A percentile compares a stretch with the other conserved stretches of the same genome.
phyloP scores from a whole-genome alignment of 2,113 vertebrate species.

The cattle (Bos taurus) region DNA sequence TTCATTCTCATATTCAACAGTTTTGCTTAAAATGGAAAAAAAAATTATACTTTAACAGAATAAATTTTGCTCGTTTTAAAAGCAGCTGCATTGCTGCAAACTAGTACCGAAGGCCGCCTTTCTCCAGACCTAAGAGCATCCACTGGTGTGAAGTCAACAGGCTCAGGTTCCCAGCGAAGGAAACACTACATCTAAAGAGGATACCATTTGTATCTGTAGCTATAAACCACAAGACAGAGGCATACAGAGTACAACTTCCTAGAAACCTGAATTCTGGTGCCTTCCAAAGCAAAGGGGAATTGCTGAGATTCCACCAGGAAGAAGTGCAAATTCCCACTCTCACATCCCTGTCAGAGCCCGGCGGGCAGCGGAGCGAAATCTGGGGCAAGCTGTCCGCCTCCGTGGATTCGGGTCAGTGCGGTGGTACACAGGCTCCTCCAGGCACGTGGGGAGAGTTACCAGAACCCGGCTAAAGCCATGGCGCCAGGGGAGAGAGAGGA shows the following conservation, averaged over 20 bases:
- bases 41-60: neutral
- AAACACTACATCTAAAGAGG: conserved; percentile 4
- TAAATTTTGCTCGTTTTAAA: neutral
- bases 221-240: neutral
- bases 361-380: neutral
- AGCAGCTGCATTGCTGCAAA: conserved; percentile 43
- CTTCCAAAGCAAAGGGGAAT: conserved; percentile 35
- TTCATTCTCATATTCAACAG: conserved; percentile 48
- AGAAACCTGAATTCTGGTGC: neutral
- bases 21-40: conserved; percentile 14
- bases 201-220: neutral
- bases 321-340: neutral
- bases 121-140: conserved; percentile 44
- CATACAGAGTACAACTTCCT: neutral
- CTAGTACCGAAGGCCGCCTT: neutral
- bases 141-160: conserved; percentile 40
- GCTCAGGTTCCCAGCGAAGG: conserved; percentile 49
- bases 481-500: neutral
- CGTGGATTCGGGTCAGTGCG: neutral
- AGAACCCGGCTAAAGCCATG: neutral
- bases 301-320: neutral
- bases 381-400: neutral
- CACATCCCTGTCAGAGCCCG: neutral
- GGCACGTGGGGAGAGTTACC: neutral
- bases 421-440: neutral